Base-by-base conservation (phyloP, 1,140 invertebrate genomes). In the Adelges cooleyi region DNA sequence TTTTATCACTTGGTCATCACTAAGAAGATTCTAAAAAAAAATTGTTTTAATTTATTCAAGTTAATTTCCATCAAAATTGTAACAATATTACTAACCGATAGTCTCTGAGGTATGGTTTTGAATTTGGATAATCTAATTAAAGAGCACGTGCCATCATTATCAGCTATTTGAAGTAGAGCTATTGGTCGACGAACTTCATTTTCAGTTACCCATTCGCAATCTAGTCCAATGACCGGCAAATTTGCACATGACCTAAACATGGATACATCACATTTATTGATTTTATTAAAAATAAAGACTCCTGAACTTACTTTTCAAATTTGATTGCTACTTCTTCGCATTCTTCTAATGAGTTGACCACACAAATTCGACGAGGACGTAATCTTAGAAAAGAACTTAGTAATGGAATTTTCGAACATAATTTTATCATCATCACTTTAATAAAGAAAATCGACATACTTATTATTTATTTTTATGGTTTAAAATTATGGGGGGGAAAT, bases 171-270 rank as follows among this genome's bases (percentile, higher is more conserved):
- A 2, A 87, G 67, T 1, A 87, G 69, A 0, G 84, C 82, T 23
- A 85, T 76, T 0, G 80, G 78, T 23, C 75, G 71, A 13, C 78
- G 70, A 15, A 68, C 69, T 1, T 74, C 73, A 15, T 77, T 76
- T 33, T 77, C 76, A 2, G 80, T 81, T 1, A 83, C 79, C 85
- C 85, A 86, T 75, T 86, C 85, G 69, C 84, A 86, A 72, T 86
- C 84, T 67, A 87, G 80, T 22, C 85, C 85, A 25, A 86, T 69
- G 25, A 69, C 48, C 33, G 51, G 50, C 15, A 54, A 36, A 17
- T 49, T 36, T 18, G 17, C 11, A 2, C 22, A 18, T 23, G 40
- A 54, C 20, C 65, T 66, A 46, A 56, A 25, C 13, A 23, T 8
- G 18, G n/a, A 22, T 22, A 27, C 2, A 27, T 29, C n/a, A 48